Evolutionary conservation across 2,888 invertebrate species (phyloP).

Genomic region (Perdita meconis): DNA sequence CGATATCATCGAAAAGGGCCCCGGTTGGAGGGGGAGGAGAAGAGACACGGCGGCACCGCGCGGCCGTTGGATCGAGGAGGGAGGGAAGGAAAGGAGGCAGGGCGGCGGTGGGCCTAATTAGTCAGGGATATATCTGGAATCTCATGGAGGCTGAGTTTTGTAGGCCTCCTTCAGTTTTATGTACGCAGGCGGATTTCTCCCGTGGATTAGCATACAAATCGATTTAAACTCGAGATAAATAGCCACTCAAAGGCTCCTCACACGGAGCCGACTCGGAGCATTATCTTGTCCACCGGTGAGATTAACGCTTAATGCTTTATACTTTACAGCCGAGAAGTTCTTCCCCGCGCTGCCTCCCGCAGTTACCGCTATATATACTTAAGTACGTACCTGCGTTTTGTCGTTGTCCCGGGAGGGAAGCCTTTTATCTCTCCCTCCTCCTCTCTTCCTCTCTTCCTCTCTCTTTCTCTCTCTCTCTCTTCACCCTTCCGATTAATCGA

Average conservation of each 20-base stretch:
- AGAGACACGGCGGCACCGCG: constrained; percentile 34
- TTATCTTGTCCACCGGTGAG: constrained; percentile 83
- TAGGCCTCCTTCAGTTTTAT: constrained; percentile 82
- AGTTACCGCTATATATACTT: constrained; percentile 65
- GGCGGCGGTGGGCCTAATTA: constrained; percentile 81
- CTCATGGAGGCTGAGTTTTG: constrained; percentile 82
- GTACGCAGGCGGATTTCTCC: constrained; percentile 83
- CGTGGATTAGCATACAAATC: constrained; percentile 84
- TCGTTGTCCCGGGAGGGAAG: constrained; percentile 60
- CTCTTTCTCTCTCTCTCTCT: constrained; percentile 53
- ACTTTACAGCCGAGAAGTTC: constrained; percentile 77
- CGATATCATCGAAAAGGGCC: constrained; percentile 65
- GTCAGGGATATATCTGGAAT: constrained; percentile 84
- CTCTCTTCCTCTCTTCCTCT: constrained; percentile 18
- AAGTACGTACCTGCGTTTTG: constrained; percentile 62
- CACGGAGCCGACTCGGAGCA: constrained; percentile 82
- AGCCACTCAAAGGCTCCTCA: constrained; percentile 83
- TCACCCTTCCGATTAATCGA: constrained; percentile 72
- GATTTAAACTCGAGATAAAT: constrained; percentile 84
- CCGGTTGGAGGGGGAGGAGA: constrained; percentile 50
- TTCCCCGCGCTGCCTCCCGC: constrained; percentile 65
- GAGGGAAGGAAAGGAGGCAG: constrained; percentile 58
- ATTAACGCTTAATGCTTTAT: constrained; percentile 84
- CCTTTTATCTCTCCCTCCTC: constrained; percentile 54
- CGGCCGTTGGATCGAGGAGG: not conserved